Evolutionary conservation across 2,113 vertebrate genomes (phyloP), one percentile per base, ranked within the genome.

Genomic region (Orientallactaga bullata): DNA sequence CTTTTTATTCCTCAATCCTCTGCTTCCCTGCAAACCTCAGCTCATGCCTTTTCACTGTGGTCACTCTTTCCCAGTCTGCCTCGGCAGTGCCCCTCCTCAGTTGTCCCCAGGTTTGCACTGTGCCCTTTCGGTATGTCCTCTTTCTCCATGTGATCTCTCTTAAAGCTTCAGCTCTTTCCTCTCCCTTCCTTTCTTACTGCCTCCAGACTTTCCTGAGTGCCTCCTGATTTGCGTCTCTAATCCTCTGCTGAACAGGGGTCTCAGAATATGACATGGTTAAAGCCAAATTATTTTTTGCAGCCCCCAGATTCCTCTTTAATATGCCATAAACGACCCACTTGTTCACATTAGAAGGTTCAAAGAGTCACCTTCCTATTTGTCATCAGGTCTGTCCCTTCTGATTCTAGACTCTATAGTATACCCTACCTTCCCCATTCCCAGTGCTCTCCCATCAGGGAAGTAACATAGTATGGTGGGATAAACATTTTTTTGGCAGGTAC

Each of bases 261-360:
- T 94, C 60, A 86, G 84, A 96, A 74, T 79, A 47, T 21, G 47
- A 42, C n/a, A 37, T 35, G 26, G 37, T 79, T 85, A 73, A 76
- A 91, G 30, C 51, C 69, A 79, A 39, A 42, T 69, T n/a, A 16
- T 87, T 89, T 93, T 65, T 35, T 39, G 63, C 78, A 82, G 24
- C 12, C 58, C 37, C 35, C 3, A 58, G 72, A 71, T 61, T 90
- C 39, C 28, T 60, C 35, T 35, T 90, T 15, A 61, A 4, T 47
- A 55, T 37, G 24, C 76, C 5, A 10, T 92, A 60, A 76, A 87
- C 68, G 16, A 61, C 37, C 37, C 65, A 39, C 0, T 72, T 37
- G 26, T 88, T 89, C 39, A 68, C 37, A 17, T 37, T 72, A 32
- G 58, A 94, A 72, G 13, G 20, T 73, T 78, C 13, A 79, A 32